phyloP scores from a whole-genome alignment of 2,888 invertebrate species.

The Palloptera scutellata region DNA sequence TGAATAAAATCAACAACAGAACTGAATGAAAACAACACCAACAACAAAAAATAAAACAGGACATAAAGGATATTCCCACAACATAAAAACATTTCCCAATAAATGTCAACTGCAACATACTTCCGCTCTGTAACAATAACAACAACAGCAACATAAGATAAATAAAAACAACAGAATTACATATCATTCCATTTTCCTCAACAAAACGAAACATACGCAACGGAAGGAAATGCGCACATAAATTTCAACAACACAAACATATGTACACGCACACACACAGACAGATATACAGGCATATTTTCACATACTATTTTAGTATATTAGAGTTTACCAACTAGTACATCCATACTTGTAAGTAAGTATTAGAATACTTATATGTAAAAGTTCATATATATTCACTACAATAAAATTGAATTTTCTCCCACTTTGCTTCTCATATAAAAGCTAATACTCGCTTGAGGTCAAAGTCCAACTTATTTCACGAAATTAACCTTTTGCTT shows the following conservation, averaged over 20 bases:
- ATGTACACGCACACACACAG: slow-evolving; percentile 5
- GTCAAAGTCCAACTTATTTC: no score
- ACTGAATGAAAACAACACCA: background rate
- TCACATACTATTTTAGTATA: no score
- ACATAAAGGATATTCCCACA: slow-evolving; percentile 37
- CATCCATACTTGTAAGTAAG: no score
- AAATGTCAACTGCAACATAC: slow-evolving; percentile 44
- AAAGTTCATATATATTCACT: no score
- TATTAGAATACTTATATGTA: no score
- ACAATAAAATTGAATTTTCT: no score
- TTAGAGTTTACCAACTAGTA: no score
- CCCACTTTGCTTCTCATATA: no score
- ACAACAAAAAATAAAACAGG: slow-evolving; percentile 1
- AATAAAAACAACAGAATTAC: slow-evolving; percentile 21
- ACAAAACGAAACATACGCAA: slow-evolving; percentile 32
- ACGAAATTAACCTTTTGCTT: no score
- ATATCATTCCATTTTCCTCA: slow-evolving; percentile 8
- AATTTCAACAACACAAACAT: slow-evolving; percentile 52
- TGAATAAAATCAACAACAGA: background rate
- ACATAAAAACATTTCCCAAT: slow-evolving; percentile 45
- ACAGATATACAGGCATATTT: background rate
- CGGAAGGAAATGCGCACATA: slow-evolving; percentile 51
- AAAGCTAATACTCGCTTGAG: no score
- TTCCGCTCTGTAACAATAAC: slow-evolving; percentile 27
- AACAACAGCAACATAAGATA: slow-evolving; percentile 30